Evolutionary conservation across 2,113 vertebrate species (phyloP), one percentile per base, ranked within the genome.

Genomic region (Sterna hirundo): DNA sequence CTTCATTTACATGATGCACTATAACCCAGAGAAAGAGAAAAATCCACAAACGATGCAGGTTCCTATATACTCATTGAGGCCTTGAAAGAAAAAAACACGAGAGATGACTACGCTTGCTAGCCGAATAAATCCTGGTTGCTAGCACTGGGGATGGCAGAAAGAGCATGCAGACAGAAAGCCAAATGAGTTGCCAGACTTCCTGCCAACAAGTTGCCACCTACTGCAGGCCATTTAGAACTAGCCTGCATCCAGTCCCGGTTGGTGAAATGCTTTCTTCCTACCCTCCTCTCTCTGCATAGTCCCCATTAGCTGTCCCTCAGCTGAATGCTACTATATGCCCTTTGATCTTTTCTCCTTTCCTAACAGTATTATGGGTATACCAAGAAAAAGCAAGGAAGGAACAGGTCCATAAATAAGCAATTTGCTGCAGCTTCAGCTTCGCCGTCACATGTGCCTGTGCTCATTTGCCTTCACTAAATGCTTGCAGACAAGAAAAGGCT

Each of bases 131-230:
- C 69, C 44, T 30, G 7, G 9, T 46, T 4, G 0, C 25, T 70
- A 18, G 49, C 25, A 30, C 29, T 51, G 25, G 8, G 4, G 30
- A 25, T 52, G 27, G n/a, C 36, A 71, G 36, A 57, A 83, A 29
- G 51, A 80, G 58, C 3, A 6, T 34, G 29, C 7, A 60, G 57
- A 47, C 10, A 71, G n/a, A 69, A 78, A 78, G 13, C 19, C 16
- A 27, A 36, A 49, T 9, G 19, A 47, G 54, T 74, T 84, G 52
- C n/a, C 18, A 64, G 58, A 64, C 26, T 44, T 69, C 71, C 62
- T 72, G 47, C 21, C 49, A 79, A 40, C 0, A 0, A 1, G 0
- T 38, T 92, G 20, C 36, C 38, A 62, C 32, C 49, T 19, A 9
- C 52, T 85, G 44, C 71, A 88, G 62, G 27, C 27, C 40, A 44